phyloP scores from a whole-genome alignment of 2,888 invertebrate species.

The Eumerus sabulonum region DNA sequence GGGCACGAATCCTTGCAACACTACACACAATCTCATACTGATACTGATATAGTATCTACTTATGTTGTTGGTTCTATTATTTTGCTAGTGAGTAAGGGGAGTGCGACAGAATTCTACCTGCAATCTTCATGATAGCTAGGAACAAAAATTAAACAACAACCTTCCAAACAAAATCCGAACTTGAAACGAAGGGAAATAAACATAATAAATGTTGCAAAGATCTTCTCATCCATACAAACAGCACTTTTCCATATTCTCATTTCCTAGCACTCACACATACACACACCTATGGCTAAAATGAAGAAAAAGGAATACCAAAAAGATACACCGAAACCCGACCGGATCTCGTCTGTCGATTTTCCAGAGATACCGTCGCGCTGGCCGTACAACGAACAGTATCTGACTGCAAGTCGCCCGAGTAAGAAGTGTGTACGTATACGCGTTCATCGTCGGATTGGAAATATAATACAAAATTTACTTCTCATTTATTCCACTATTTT shows the following conservation, averaged over 20 bases:
- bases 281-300: too few species aligned
- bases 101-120: constrained; percentile 41
- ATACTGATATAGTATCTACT: neutral
- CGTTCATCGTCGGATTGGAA: constrained; percentile 64
- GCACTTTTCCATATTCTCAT: constrained; percentile 9
- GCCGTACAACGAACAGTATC: constrained; percentile 71
- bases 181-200: constrained; percentile 42
- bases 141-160: too few species aligned
- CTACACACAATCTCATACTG: neutral
- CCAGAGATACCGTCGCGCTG: constrained; percentile 60
- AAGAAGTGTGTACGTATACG: constrained; percentile 62
- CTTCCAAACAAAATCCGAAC: constrained; percentile 18
- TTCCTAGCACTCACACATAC: constrained; percentile 22
- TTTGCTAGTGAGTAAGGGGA: too few species aligned
- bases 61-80: too few species aligned
- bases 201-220: constrained; percentile 50
- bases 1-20: constrained; percentile 38
- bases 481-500: constrained; percentile 14
- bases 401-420: constrained; percentile 71
- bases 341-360: constrained; percentile 55
- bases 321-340: constrained; percentile 15
- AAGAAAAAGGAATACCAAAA: too few species aligned
- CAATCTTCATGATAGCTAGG: neutral
- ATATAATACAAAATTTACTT: constrained; percentile 24
- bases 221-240: constrained; percentile 7